Base-by-base conservation (phyloP, 2,888 invertebrate genomes). In the Sabellastarte sp. region DNA sequence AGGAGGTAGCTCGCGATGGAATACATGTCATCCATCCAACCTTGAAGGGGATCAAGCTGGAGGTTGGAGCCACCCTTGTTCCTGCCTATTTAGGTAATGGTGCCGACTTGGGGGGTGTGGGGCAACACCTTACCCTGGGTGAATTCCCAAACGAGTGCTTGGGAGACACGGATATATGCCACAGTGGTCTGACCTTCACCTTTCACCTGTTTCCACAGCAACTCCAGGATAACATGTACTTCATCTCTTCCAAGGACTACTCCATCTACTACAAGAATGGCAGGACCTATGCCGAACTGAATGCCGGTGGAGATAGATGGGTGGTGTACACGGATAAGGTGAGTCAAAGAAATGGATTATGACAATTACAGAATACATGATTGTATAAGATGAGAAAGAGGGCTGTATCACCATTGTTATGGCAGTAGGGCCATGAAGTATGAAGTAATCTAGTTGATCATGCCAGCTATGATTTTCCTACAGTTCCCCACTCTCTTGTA, bases 181-280 rank as follows among this genome's bases (percentile, higher is more conserved):
- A 63, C n/a, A 53, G 66, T 24, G 70, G 70, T 26, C 28, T 72
- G 33, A 71, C 72, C 31, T 57, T 69, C 26, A 57, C 66, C 20
- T 60, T 66, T 57, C 33, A 59, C 57, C 20, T 65, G 50, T 63
- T 61, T 3, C 63, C 67, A 1, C n/a, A 58, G 20, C 4, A 53
- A 24, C 53, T 53, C 5, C 4, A 5, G 24, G 74, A 77, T 29
- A 72, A 75, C n/a, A 73, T 73, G 2, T 77, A 77, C 65, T 77
- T 77, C 67, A 32, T 82, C 32, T 71, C 79, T 2, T 69, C 75
- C 0, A 80, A 79, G 3, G 74, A 78, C 3, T 80, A 81, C 68
- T 73, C 74, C 20, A 61, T 83, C 3, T 81, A 75, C 69, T 77
- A 75, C 60, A 67, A 75, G 32, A 69, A 78, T 63, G 75, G 77